These are phyloP conservation scores for Volucella bombylans DNA, from an alignment of 2,888 invertebrate species.

Conservation along the genomic window DNA sequence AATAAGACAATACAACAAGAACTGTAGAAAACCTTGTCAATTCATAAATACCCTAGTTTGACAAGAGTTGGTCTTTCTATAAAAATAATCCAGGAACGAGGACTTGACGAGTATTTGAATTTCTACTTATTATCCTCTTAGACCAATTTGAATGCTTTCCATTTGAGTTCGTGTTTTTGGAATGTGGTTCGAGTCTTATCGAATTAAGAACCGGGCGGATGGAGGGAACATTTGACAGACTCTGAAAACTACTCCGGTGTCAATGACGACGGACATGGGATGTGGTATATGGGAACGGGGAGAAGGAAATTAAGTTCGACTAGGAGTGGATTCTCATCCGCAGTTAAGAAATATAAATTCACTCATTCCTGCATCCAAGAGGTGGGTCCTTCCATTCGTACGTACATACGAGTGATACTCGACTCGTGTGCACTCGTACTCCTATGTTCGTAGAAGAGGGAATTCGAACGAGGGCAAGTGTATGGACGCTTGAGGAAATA, in stretches of 20 bases:
- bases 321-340: slow-evolving; percentile 20
- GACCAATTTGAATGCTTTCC: slow-evolving; percentile 54
- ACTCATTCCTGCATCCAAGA: slow-evolving; percentile 10
- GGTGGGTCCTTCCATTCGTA: neutral
- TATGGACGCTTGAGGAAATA: slow-evolving; percentile 47
- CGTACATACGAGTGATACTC: slow-evolving; percentile 10
- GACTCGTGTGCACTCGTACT: neutral
- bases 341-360: slow-evolving; percentile 51
- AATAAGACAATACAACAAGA: slow-evolving; percentile 27
- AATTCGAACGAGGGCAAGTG: slow-evolving; percentile 20
- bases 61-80: too few relatives aligned
- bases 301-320: slow-evolving; percentile 65
- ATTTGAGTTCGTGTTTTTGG: slow-evolving; percentile 15
- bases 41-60: neutral
- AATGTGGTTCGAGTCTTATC: slow-evolving; percentile 48
- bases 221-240: slow-evolving; percentile 46
- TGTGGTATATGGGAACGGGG: neutral
- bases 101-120: slow-evolving; percentile 35
- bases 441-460: slow-evolving; percentile 4
- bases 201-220: slow-evolving; percentile 21
- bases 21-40: slow-evolving; percentile 9
- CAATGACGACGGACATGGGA: neutral
- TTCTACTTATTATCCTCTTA: slow-evolving; percentile 59
- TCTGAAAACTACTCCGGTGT: slow-evolving; percentile 18
- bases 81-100: neutral